A percentile compares a stretch with the other conserved stretches of the same genome.
Evolutionary conservation across 2,113 vertebrate species (phyloP).

Genomic region (Mesembrinibis cayennensis): DNA sequence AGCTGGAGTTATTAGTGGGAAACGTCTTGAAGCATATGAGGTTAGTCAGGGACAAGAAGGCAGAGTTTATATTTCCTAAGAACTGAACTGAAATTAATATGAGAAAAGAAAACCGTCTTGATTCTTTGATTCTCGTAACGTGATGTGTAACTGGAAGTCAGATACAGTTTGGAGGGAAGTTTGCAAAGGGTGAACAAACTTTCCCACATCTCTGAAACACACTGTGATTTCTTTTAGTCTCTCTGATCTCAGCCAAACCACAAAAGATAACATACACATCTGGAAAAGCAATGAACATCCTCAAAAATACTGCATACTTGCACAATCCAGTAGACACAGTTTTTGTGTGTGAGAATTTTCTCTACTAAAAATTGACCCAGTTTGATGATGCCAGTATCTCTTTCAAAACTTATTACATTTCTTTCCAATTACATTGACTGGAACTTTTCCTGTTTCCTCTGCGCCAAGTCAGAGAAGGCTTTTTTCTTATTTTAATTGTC

Average conservation of each 20-base stretch:
- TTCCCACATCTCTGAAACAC: constrained; percentile 38
- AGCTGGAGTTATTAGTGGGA: neutral
- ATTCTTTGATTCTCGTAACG: neutral
- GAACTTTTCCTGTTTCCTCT: neutral
- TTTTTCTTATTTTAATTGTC: neutral
- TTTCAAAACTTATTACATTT: neutral
- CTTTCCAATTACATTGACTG: neutral
- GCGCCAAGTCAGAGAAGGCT: neutral
- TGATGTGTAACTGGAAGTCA: neutral
- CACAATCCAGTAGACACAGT: neutral
- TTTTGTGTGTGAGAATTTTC: constrained; percentile 19
- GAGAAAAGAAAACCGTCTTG: neutral
- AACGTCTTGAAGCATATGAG: neutral
- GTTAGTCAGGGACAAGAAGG: neutral
- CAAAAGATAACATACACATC: constrained; percentile 28
- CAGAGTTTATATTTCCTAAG: neutral
- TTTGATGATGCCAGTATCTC: neutral
- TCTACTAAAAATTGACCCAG: neutral
- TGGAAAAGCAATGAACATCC: constrained; percentile 45
- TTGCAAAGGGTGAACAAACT: constrained; percentile 3
- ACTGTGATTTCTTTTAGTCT: neutral
- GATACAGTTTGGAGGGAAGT: neutral
- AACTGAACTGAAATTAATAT: neutral
- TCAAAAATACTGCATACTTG: neutral
- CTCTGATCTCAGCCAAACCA: constrained; percentile 53